Conservation (phyloP, 2,888 invertebrate genomes). For the Eurois occulta region DNA sequence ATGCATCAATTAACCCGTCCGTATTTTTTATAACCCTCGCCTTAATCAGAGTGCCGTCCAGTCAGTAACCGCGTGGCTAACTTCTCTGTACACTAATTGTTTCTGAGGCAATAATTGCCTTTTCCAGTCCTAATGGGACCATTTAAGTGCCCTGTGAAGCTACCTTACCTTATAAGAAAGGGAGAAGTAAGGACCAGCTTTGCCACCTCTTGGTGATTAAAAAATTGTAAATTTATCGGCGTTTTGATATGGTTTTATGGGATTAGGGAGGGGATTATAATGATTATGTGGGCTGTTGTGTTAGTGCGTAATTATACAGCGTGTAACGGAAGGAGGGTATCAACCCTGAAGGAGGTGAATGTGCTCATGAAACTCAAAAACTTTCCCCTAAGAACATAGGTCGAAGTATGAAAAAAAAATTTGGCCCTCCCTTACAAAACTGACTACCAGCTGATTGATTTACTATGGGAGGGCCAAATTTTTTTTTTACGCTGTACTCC, state of each 20-base stretch:
- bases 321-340: no score
- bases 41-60: constrained; percentile 39
- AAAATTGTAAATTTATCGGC: constrained; percentile 59
- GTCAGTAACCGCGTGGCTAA: constrained; percentile 35
- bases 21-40: constrained; percentile 44
- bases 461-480: no score
- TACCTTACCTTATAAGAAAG: constrained; percentile 64
- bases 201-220: constrained; percentile 63
- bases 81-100: constrained; percentile 75
- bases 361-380: no score
- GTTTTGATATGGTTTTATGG: constrained; percentile 46
- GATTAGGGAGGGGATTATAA: constrained; percentile 30
- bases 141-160: constrained; percentile 71
- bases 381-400: no score
- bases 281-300: background rate
- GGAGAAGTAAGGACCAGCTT: constrained; percentile 48
- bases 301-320: background rate
- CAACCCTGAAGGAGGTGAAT: no score
- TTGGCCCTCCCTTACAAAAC: no score
- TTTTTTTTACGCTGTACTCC: no score
- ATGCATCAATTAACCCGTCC: constrained; percentile 52
- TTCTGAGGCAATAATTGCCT: constrained; percentile 80
- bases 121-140: constrained; percentile 77
- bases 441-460: no score
- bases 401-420: no score